phyloP scores from a whole-genome alignment of 2,113 vertebrate genomes.

The Atlantisia rogersi region DNA sequence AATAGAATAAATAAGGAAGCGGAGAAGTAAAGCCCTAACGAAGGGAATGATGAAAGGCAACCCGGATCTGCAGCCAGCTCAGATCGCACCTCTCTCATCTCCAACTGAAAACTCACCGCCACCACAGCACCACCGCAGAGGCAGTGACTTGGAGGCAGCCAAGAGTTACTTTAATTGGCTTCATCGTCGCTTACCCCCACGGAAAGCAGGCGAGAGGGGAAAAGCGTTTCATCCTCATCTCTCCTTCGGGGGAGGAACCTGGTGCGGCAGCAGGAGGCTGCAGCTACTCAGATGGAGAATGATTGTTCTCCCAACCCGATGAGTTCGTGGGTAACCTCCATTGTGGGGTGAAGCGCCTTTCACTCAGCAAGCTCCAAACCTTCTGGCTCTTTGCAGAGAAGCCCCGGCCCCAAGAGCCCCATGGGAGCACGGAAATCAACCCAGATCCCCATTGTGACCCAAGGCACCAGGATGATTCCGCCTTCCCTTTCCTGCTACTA shows the following conservation, averaged over 20 bases:
- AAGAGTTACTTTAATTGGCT: not conserved
- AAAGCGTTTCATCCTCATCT: not conserved
- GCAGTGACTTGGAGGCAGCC: not conserved
- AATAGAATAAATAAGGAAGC: not conserved
- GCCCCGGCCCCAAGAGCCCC: rapidly evolving
- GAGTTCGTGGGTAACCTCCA: not conserved
- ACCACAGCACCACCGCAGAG: not conserved
- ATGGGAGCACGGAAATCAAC: not conserved
- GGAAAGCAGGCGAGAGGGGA: not conserved
- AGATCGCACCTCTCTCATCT: not conserved
- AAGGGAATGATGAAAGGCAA: not conserved
- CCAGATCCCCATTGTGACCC: not conserved
- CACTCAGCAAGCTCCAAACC: not conserved
- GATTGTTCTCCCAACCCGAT: not conserved
- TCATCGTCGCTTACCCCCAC: not conserved
- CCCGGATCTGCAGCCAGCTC: not conserved
- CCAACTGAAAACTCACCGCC: not conserved
- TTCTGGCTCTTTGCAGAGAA: not conserved
- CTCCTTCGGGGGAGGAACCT: not conserved
- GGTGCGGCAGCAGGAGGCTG: not conserved
- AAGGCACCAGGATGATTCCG: not conserved
- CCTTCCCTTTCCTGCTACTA: not conserved
- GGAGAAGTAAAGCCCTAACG: not conserved
- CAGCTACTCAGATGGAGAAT: not conserved
- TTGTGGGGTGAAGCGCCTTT: rapidly evolving